A percentile compares a stretch with the other conserved stretches of the same genome.
These are phyloP conservation scores for Pocillopora damicornis DNA, from an alignment of 64 coral and sea anemone genomes.

Conservation along the genomic window DNA sequence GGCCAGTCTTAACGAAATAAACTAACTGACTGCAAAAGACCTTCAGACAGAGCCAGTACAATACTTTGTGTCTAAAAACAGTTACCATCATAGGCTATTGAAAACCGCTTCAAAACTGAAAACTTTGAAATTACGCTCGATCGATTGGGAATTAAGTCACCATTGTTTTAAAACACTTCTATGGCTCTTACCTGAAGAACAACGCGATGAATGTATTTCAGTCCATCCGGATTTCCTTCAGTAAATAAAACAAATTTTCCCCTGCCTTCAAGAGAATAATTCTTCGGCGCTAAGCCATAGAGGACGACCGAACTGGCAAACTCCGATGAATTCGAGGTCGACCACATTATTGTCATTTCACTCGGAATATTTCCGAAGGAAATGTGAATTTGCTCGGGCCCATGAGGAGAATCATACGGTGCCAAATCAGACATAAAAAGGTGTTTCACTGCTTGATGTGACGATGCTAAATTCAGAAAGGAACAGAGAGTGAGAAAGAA, in stretches of 20 bases:
- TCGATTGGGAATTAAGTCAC: no score
- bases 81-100: no score
- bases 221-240: constrained; percentile 65
- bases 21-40: no score
- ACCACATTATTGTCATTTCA: constrained; percentile 78
- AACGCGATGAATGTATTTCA: constrained; percentile 76
- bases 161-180: no score
- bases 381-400: constrained; percentile 77
- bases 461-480: not conserved
- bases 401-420: constrained; percentile 24
- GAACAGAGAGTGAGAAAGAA: not conserved
- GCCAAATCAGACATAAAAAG: constrained; percentile 10
- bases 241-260: constrained; percentile 66
- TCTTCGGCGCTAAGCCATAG: constrained; percentile 50
- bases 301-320: constrained; percentile 56
- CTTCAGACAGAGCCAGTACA: no score
- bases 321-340: constrained; percentile 31
- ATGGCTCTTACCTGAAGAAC: constrained; percentile 29
- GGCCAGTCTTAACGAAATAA: no score
- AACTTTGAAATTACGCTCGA: no score
- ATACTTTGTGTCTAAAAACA: no score
- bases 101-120: not conserved
- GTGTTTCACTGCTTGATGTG: not conserved
- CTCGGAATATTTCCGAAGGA: constrained; percentile 61
- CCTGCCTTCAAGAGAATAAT: constrained; percentile 48